Percentiles rank a stretch among this genome's conserved stretches.
phyloP scores from a whole-genome alignment of 1,140 invertebrate species.

The Littorina saxatilis region DNA sequence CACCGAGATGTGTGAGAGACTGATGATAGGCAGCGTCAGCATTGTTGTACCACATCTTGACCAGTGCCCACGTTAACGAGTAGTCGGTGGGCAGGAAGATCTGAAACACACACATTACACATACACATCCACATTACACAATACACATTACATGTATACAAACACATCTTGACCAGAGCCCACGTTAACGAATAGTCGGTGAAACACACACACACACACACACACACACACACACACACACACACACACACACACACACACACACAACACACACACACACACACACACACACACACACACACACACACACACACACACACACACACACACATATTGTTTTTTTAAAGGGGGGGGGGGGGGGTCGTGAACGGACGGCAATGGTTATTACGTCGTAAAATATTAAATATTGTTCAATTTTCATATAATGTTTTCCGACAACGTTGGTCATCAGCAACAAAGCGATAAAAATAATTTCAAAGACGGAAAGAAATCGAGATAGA shows the following conservation, averaged over 20 bases:
- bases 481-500: not conserved
- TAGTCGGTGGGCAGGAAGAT: conserved; percentile 72
- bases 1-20: conserved; percentile 76
- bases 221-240: not conserved
- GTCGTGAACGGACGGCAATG: too few relatives aligned
- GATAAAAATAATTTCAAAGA: not conserved
- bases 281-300: too few relatives aligned
- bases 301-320: too few relatives aligned
- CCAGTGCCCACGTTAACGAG: conserved; percentile 76
- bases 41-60: conserved; percentile 79
- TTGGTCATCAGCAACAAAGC: too few relatives aligned
- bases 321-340: too few relatives aligned
- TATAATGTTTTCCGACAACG: too few relatives aligned
- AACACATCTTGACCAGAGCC: conserved; percentile 78
- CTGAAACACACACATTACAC: conserved; percentile 43
- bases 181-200: conserved; percentile 64
- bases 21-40: conserved; percentile 77
- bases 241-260: too few relatives aligned
- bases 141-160: not conserved
- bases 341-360: too few relatives aligned
- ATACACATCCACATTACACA: too few relatives aligned
- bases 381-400: too few relatives aligned
- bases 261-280: too few relatives aligned
- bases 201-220: not conserved
- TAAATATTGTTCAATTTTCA: too few relatives aligned